Evolutionary conservation across 1,140 invertebrate species (phyloP).

Genomic region (Drosophila eugracilis): DNA sequence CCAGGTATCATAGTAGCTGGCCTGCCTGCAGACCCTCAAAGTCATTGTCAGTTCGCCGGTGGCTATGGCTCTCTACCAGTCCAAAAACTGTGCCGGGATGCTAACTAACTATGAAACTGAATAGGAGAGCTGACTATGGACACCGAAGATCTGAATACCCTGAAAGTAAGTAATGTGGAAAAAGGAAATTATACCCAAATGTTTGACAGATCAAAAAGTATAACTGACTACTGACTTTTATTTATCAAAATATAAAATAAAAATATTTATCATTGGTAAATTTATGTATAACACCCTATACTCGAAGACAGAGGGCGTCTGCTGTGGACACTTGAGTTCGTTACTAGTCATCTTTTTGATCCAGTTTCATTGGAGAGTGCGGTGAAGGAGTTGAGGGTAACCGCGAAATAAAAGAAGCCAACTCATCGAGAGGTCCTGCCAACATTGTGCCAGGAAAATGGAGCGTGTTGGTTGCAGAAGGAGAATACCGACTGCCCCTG

Average conservation of each 20-base stretch:
- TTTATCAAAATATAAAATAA: too few species aligned
- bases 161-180: too few species aligned
- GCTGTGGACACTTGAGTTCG: conserved; percentile 14
- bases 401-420: conserved; percentile 18
- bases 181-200: too few species aligned
- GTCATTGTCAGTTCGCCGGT: conserved; percentile 17
- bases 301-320: neutral
- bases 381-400: conserved; percentile 8
- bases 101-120: neutral
- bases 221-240: too few species aligned
- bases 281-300: too few species aligned
- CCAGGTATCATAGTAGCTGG: conserved; percentile 11
- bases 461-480: conserved; percentile 27
- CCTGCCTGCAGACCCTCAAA: conserved; percentile 24
- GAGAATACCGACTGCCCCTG: neutral
- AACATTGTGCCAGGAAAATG: conserved; percentile 46
- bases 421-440: conserved; percentile 16
- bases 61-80: conserved; percentile 23
- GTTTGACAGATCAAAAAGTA: too few species aligned
- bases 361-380: conserved; percentile 4
- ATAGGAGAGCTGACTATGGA: too few species aligned
- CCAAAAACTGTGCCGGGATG: neutral
- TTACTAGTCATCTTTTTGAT: conserved; percentile 31
- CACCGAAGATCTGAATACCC: neutral
- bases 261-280: too few species aligned